Evolutionary conservation across 2,113 vertebrate species (phyloP), one percentile per base, ranked within the genome.

Genomic region (Orycteropus afer): DNA sequence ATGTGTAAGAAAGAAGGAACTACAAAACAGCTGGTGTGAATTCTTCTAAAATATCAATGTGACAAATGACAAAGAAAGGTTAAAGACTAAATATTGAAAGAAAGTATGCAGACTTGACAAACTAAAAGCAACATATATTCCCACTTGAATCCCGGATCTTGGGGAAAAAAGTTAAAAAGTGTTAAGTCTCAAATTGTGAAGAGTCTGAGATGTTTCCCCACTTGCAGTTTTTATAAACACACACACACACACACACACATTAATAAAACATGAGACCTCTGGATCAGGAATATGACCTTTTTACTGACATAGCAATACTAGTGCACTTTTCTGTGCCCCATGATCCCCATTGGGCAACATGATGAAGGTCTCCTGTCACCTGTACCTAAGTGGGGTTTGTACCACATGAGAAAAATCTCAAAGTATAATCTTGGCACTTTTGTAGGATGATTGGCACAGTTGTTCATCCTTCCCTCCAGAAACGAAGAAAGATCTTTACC

Each of bases 11-110:
- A 76, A 65, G 86, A 83, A 63, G 53, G 32, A 80, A 55, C 82
- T 81, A 86, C 14, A 25, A n/a, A 90, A 94, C 32, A 86, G 47
- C 15, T 69, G n/a, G 45, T 85, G 34, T 90, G 18, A 85, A 94
- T n/a, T n/a, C n/a, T n/a, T n/a, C n/a, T n/a, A 89, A 85, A 85
- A 76, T 61, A 22, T 71, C 63, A 51, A 1, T 85, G 61, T 78
- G 34, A 71, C 73, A 63, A 92, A 32, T 1, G 5, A 61, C 40
- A 76, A 51, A 74, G 12, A 57, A 89, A 14, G 14, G 10, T 85
- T 42, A 78, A 87, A 84, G 45, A 15, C 20, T 42, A 51, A 94
- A 55, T 73, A 63, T 71, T 69, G 37, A 71, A 90, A 90, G 45
- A 51, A 17, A 79, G n/a, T 34, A 90, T 79, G 80, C 53, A 90